Conservation (phyloP, 1,140 invertebrate species). For the Protaetia brevitarsis region DNA sequence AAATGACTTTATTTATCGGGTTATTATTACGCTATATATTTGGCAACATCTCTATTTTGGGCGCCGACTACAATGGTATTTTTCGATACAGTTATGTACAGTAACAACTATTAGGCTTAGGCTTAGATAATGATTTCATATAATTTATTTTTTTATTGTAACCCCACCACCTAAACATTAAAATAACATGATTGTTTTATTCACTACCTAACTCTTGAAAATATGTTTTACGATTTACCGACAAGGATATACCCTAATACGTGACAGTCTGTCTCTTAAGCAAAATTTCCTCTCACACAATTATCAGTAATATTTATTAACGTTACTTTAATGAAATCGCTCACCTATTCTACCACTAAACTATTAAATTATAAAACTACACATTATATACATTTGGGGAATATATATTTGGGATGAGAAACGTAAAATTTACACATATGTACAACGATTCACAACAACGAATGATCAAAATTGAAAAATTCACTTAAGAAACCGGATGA, state of each 20-base stretch:
- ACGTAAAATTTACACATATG: neutral
- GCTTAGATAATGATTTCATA: neutral
- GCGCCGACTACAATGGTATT: neutral
- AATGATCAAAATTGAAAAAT: neutral
- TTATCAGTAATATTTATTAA: too few relatives aligned
- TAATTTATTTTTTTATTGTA: neutral
- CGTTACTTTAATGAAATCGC: too few relatives aligned
- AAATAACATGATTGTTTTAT: neutral
- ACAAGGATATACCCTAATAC: neutral
- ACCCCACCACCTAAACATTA: conserved; percentile 9
- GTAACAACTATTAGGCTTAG: neutral
- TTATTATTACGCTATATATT: neutral
- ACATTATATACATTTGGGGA: too few relatives aligned
- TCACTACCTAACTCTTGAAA: neutral
- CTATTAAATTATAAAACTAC: too few relatives aligned
- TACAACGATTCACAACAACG: neutral
- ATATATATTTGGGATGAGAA: too few relatives aligned
- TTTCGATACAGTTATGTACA: neutral
- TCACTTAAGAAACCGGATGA: neutral
- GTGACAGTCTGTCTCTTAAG: neutral
- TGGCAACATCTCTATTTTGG: conserved; percentile 10
- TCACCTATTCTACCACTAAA: too few relatives aligned
- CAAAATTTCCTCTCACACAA: neutral
- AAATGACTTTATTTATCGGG: neutral
- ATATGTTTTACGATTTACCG: too few relatives aligned